Base-by-base conservation (phyloP, 2,888 invertebrate genomes). In the Blastobasis adustella region DNA sequence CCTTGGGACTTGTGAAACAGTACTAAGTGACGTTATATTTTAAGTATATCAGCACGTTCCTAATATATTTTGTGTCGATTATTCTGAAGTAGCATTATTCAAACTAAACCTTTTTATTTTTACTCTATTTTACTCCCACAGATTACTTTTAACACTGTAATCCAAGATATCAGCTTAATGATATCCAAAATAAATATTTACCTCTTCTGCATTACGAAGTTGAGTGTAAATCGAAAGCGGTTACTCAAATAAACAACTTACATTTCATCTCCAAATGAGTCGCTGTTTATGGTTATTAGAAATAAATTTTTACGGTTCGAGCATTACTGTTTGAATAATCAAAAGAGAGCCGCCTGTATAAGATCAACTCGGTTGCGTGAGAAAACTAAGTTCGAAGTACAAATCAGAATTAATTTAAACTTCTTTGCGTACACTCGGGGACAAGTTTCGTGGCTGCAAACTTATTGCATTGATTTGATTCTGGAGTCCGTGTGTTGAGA, bases 361-460 rank as follows among this genome's bases (percentile, higher is more conserved):
- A 57, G 66, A 67, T 70, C 61, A 56, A 61, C 67, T 67, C 62
- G 57, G 58, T 71, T 62, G 73, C 75, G 79, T 79, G 82, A 82
- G 79, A 81, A 78, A 68, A 65, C 61, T 59, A 59, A 58, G 58
- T 67, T 67, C 66, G 57, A 66, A 71, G 62, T 62, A 70, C 66
- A 71, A 71, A 78, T 75, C 73, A 61, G 66, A 75, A 79, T 79
- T 73, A 76, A 80, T 79, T 75, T 72, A 67, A 71, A 64, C 65
- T 60, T 62, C 68, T 72, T 23, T 72, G 47, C 51, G 53, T 69
- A 68, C 66, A 69, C 57, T 58, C 55, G 44, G 36, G 53, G 65
- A 57, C 66, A 63, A 39, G 52, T 46, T 23, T 23, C 23, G 23
- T 23, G 23, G 23, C 23, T 23, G 23, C 23, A 23, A 23, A 23